A percentile compares a stretch with the other conserved stretches of the same genome.
These are phyloP conservation scores for Latrodectus hesperus DNA, from an alignment of 2,888 invertebrate species.

Conservation along the genomic window DNA sequence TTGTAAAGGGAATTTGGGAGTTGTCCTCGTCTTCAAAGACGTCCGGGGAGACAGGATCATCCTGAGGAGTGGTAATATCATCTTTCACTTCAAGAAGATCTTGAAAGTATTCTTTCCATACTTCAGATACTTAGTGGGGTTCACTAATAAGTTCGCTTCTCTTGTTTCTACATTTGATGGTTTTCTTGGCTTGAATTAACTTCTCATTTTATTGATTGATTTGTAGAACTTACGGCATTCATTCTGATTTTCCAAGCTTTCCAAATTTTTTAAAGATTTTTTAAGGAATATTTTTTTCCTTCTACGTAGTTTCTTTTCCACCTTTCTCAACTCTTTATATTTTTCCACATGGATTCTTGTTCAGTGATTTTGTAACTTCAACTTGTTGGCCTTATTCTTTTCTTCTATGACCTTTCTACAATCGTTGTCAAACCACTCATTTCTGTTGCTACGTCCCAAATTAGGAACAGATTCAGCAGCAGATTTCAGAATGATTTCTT, in stretches of 20 bases:
- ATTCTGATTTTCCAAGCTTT: neutral
- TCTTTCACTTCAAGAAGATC: no score
- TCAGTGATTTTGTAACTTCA: constrained; percentile 18
- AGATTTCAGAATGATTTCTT: constrained; percentile 10
- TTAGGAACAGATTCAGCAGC: constrained; percentile 3
- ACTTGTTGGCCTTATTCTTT: constrained; percentile 10
- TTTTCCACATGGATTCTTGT: constrained; percentile 11
- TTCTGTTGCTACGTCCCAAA: neutral
- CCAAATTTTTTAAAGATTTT: neutral
- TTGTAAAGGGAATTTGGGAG: no score
- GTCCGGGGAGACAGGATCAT: no score
- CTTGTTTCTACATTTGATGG: no score
- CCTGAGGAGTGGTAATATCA: no score
- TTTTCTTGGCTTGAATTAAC: constrained; percentile 23
- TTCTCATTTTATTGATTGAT: constrained; percentile 8
- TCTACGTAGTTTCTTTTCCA: constrained; percentile 8
- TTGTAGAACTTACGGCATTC: constrained; percentile 24
- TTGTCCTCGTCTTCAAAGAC: no score
- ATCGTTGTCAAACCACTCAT: constrained; percentile 14
- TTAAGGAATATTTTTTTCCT: neutral
- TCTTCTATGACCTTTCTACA: constrained; percentile 9
- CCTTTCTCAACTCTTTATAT: constrained; percentile 8
- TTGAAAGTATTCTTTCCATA: no score
- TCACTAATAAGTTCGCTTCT: no score
- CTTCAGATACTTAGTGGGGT: no score